Evolutionary conservation across 2,888 invertebrate genomes (phyloP).

Genomic region (Serrognathus titanus): DNA sequence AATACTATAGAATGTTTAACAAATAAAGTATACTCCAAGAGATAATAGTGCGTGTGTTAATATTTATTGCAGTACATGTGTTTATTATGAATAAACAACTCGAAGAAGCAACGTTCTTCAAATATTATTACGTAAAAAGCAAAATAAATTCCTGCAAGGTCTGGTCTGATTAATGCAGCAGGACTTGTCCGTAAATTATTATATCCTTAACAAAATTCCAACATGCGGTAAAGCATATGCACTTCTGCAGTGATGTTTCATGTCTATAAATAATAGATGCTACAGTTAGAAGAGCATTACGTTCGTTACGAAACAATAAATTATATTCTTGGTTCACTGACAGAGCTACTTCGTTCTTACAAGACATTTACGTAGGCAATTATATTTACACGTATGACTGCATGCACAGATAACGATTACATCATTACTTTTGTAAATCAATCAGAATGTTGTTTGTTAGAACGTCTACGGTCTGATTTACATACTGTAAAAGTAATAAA

Average conservation of each 20-base stretch:
- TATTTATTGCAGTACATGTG: too few species aligned
- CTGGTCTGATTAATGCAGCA: too few species aligned
- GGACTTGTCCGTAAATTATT: not conserved
- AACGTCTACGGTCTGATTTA: too few species aligned
- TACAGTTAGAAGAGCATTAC: not conserved
- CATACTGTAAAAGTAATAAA: too few species aligned
- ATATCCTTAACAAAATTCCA: not conserved
- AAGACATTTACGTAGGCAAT: not conserved
- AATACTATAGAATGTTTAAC: too few species aligned
- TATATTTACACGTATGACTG: conserved; percentile 1
- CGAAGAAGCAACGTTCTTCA: too few species aligned
- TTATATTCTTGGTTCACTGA: not conserved
- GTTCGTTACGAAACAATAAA: not conserved
- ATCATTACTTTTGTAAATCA: not conserved
- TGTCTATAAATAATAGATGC: not conserved
- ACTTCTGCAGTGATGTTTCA: not conserved
- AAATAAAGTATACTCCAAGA: too few species aligned
- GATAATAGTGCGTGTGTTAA: too few species aligned
- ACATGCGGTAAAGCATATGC: not conserved
- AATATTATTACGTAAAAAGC: too few species aligned
- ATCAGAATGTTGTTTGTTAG: too few species aligned
- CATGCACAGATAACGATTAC: conserved; percentile 1
- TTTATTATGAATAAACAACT: too few species aligned
- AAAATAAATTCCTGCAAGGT: too few species aligned
- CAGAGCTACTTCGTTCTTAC: not conserved